phyloP scores from a whole-genome alignment of 2,888 invertebrate genomes.

The Furcula furcula region DNA sequence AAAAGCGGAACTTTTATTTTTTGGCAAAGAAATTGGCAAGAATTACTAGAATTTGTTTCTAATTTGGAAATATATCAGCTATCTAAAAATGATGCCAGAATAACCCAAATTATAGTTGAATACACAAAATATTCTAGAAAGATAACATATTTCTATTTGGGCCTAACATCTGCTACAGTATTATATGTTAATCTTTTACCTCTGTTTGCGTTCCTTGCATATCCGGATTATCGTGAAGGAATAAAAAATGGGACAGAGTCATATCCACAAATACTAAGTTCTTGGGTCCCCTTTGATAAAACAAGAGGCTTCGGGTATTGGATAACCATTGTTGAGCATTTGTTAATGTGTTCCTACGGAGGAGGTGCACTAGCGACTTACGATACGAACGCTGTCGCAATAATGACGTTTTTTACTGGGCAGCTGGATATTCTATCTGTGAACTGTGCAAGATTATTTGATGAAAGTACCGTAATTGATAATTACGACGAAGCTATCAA shows the following conservation, averaged over 20 bases:
- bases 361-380: constrained; percentile 59
- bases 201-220: constrained; percentile 36
- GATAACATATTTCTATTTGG: constrained; percentile 59
- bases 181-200: constrained; percentile 50
- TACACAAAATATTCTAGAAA: constrained; percentile 56
- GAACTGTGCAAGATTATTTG: constrained; percentile 47
- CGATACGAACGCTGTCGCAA: constrained; percentile 54
- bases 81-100: constrained; percentile 31
- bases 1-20: constrained; percentile 56
- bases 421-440: constrained; percentile 52
- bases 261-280: constrained; percentile 61
- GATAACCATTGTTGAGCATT: constrained; percentile 40
- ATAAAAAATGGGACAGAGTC: constrained; percentile 37
- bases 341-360: constrained; percentile 50
- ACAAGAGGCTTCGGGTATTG: constrained; percentile 49
- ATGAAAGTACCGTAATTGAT: constrained; percentile 21
- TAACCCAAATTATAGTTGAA: constrained; percentile 34
- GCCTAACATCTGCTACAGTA: constrained; percentile 50
- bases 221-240: constrained; percentile 24
- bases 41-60: constrained; percentile 49
- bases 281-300: constrained; percentile 59
- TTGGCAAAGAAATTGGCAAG: constrained; percentile 55
- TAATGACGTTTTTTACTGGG: constrained; percentile 61
- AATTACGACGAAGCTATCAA: constrained; percentile 34
- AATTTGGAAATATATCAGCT: constrained; percentile 46